These are phyloP conservation scores for Jordanella pulchra DNA, from an alignment of 2,797 vertebrate genomes.

Conservation along the genomic window DNA sequence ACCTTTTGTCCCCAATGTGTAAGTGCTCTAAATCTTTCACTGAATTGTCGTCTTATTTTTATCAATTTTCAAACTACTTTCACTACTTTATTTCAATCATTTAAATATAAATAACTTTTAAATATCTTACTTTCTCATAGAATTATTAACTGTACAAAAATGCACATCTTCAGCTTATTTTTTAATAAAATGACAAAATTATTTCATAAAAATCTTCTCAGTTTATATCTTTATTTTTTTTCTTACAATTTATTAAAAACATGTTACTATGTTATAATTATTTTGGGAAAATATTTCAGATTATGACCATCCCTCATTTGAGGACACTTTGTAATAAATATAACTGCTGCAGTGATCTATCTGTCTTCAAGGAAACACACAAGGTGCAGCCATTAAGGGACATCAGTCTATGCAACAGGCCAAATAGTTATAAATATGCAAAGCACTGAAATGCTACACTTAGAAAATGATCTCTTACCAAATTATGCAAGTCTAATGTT, in stretches of 20 bases:
- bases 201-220: not conserved
- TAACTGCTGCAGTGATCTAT: not conserved
- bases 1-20: not conserved
- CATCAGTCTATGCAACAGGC: not conserved
- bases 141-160: not conserved
- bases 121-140: no score
- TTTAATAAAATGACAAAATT: not conserved
- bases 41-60: not conserved
- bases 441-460: not conserved
- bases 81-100: not conserved
- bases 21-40: not conserved
- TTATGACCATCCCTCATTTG: not conserved
- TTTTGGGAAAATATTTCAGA: not conserved
- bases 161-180: not conserved
- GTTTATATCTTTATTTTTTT: no score
- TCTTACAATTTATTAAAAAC: not conserved
- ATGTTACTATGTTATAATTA: not conserved
- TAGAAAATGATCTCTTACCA: not conserved
- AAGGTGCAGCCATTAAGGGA: not conserved
- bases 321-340: not conserved
- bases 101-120: not conserved
- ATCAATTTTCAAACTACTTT: not conserved
- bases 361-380: not conserved
- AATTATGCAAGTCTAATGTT: not conserved
- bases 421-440: not conserved